Conservation (phyloP, 2,113 vertebrate species). For the Chitala chitala region DNA sequence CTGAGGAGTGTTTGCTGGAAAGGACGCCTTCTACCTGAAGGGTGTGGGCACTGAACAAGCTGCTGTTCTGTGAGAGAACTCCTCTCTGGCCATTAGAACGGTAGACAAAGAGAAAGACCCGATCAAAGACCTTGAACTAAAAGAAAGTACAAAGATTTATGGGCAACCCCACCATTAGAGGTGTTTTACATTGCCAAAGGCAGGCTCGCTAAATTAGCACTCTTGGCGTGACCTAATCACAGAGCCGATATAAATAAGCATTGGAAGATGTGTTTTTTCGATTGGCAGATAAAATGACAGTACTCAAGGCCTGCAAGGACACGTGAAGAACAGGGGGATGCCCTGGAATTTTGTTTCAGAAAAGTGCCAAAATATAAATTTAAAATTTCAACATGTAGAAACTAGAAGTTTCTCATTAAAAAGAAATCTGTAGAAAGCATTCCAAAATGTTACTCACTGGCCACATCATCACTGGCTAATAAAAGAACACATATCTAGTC, state of each 20-base stretch:
- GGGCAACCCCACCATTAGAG: constrained; percentile 6
- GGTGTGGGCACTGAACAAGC: background rate
- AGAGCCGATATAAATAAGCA: constrained; percentile 3
- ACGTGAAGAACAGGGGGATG: background rate
- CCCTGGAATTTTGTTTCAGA: constrained; percentile 7
- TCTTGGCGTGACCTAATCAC: constrained; percentile 11
- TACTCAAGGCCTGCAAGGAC: background rate
- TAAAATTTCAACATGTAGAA: no score
- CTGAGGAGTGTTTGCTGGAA: no score
- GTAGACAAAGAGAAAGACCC: background rate
- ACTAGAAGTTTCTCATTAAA: no score
- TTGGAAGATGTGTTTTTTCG: background rate
- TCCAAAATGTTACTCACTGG: no score
- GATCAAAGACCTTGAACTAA: constrained; percentile 4
- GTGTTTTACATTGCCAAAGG: background rate
- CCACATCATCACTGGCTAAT: no score
- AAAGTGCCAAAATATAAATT: background rate
- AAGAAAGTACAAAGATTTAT: constrained; percentile 15
- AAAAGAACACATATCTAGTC: no score
- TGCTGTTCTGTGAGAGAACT: background rate
- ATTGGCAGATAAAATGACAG: constrained; percentile 14
- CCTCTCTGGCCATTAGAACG: background rate
- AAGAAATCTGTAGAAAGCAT: no score
- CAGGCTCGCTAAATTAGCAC: constrained; percentile 14
- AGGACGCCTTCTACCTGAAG: background rate